A percentile compares a stretch with the other conserved stretches of the same genome.
Evolutionary conservation across 2,797 vertebrate genomes (phyloP).

Genomic region (Pipistrellus pygmaeus): DNA sequence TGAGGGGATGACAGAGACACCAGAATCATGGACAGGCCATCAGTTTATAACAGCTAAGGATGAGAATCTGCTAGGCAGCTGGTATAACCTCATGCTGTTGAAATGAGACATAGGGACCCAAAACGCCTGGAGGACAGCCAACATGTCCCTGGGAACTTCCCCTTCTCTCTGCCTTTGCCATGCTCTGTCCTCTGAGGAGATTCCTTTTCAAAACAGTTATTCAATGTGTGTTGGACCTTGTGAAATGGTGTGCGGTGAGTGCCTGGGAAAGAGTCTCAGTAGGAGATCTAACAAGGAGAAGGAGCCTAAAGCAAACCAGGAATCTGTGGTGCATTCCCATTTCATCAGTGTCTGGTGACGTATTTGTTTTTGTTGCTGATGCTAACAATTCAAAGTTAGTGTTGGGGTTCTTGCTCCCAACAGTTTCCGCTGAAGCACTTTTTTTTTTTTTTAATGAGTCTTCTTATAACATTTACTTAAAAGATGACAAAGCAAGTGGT

Average conservation of each 20-base stretch:
- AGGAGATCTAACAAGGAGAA: not conserved
- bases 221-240: not conserved
- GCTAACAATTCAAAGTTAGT: not conserved
- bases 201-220: slow-evolving; percentile 17
- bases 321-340: not conserved
- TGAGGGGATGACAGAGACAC: not conserved
- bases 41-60: not conserved
- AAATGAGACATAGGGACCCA: not conserved
- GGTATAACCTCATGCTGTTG: not conserved
- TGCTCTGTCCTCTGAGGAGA: not conserved
- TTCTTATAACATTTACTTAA: slow-evolving; percentile 15
- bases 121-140: not conserved
- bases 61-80: not conserved
- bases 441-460: slow-evolving; percentile 52
- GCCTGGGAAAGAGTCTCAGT: not conserved
- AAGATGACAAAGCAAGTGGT: not conserved
- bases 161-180: not conserved
- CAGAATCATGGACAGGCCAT: not conserved
- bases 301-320: not conserved
- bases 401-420: not conserved
- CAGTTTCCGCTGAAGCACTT: not conserved
- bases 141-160: fast-evolving
- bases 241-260: not conserved
- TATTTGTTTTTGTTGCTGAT: not conserved
- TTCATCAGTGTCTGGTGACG: not conserved